phyloP scores from a whole-genome alignment of 2,113 vertebrate genomes.

The Prinia subflava region DNA sequence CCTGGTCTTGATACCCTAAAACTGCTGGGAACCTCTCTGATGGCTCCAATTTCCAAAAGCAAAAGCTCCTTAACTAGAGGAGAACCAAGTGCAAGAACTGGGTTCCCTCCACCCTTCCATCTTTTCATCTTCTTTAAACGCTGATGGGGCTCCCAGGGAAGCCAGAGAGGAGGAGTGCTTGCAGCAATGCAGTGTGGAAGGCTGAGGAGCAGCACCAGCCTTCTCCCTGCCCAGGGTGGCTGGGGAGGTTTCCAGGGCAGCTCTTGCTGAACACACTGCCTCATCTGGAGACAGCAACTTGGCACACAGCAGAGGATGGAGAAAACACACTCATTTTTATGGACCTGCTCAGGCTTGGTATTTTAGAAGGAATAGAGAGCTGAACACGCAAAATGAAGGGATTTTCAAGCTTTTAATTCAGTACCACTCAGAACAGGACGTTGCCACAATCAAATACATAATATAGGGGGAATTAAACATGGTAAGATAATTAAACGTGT shows the following conservation, averaged over 20 bases:
- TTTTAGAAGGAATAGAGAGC: not conserved
- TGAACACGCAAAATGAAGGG: not conserved
- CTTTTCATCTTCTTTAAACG: not conserved
- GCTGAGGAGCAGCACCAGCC: not conserved
- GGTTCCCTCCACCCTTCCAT: not conserved
- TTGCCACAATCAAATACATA: not conserved
- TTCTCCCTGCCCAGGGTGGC: not conserved
- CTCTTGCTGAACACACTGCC: not conserved
- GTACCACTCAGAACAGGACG: not conserved
- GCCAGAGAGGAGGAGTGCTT: accelerated
- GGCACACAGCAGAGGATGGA: not conserved
- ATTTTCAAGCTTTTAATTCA: not conserved
- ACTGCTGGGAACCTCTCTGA: not conserved
- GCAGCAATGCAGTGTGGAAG: not conserved
- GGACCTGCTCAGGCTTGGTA: not conserved
- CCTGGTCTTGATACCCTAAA: not conserved
- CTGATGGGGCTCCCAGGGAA: not conserved
- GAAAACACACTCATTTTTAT: not conserved
- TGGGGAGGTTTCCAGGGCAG: not conserved
- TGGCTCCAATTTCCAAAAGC: not conserved
- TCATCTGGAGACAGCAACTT: not conserved
- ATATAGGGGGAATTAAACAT: not conserved
- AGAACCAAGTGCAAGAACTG: not conserved
- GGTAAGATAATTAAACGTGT: not conserved
- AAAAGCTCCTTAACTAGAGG: not conserved